phyloP scores from a whole-genome alignment of 2,113 vertebrate species.

The Austrofundulus limnaeus region DNA sequence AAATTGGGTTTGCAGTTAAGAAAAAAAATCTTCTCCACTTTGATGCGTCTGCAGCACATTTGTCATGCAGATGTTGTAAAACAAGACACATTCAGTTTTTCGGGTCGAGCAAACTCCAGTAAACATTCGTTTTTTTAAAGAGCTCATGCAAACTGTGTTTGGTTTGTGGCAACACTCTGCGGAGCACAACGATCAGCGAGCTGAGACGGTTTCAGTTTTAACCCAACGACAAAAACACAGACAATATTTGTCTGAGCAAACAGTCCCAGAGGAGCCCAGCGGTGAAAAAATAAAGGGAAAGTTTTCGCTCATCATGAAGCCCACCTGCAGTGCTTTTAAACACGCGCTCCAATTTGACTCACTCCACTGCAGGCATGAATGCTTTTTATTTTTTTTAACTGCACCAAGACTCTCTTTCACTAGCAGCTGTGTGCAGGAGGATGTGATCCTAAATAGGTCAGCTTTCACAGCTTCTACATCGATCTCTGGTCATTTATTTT shows the following conservation, averaged over 20 bases:
- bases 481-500: too few relatives aligned
- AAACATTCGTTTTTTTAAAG: not conserved
- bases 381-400: conserved; percentile 26
- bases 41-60: not conserved
- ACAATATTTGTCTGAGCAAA: conserved; percentile 31
- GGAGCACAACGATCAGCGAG: conserved; percentile 16
- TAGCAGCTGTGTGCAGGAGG: conserved; percentile 33
- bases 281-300: conserved; percentile 52
- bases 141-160: not conserved
- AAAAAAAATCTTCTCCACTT: not conserved
- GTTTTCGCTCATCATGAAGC: conserved; percentile 35
- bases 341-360: conserved; percentile 29
- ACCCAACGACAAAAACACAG: conserved; percentile 39
- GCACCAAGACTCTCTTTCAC: conserved; percentile 21
- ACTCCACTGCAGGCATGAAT: conserved; percentile 30
- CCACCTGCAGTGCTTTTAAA: conserved; percentile 59
- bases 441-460: conserved; percentile 14
- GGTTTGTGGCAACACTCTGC: not conserved
- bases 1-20: too few relatives aligned
- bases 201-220: conserved; percentile 50
- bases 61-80: not conserved
- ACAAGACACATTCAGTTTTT: not conserved
- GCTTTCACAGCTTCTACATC: conserved; percentile 6
- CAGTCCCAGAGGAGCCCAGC: conserved; percentile 33
- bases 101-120: not conserved